phyloP scores from a whole-genome alignment of 2,113 vertebrate genomes.

The Prochilodus magdalenae region DNA sequence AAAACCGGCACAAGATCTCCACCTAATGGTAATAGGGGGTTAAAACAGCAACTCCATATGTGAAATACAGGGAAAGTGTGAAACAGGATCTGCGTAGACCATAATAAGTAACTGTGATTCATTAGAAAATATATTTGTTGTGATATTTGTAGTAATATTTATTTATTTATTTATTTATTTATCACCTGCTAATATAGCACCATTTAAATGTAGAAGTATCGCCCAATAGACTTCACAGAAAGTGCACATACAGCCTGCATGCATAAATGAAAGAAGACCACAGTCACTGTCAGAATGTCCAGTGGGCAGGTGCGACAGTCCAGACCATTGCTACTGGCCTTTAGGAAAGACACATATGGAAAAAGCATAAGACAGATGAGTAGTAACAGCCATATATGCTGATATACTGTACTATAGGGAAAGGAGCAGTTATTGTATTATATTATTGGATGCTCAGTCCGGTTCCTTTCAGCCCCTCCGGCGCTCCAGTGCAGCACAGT shows the following conservation, averaged over 20 bases:
- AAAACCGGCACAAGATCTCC: conserved; percentile 24
- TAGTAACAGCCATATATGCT: neutral
- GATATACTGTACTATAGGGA: neutral
- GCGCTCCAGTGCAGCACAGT: conserved; percentile 65
- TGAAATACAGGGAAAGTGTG: too few relatives aligned
- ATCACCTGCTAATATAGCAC: neutral
- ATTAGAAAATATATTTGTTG: neutral
- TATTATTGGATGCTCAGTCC: neutral
- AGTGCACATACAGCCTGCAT: neutral
- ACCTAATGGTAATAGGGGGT: conserved; percentile 54
- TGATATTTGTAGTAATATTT: too few relatives aligned
- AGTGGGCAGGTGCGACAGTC: neutral
- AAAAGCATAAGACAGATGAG: neutral
- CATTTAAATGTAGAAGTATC: neutral
- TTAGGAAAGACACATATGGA: neutral
- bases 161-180: too few relatives aligned
- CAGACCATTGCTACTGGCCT: neutral
- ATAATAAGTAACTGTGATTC: too few relatives aligned
- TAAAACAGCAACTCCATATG: neutral
- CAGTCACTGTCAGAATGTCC: neutral
- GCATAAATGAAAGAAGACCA: neutral
- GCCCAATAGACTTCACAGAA: neutral
- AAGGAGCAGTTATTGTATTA: neutral
- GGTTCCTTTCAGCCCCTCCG: conserved; percentile 24
- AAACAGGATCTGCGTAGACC: too few relatives aligned